Evolutionary conservation across 2,797 vertebrate genomes (phyloP).

Genomic region (Mus spretus): DNA sequence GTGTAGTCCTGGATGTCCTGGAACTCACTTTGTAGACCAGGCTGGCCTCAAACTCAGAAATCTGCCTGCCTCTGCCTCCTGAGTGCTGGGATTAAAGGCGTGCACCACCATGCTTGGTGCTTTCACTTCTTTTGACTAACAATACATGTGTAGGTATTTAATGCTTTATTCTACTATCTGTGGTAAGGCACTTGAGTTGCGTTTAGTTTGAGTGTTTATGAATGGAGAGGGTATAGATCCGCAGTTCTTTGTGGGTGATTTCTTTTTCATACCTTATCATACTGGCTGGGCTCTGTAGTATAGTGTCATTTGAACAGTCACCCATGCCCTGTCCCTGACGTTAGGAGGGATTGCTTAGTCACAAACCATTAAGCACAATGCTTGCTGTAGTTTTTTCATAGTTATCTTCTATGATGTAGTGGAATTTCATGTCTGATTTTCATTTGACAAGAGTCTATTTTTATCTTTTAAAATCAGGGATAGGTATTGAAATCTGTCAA

Average conservation of each 20-base stretch:
- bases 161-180: not conserved
- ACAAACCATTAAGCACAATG: not conserved
- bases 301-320: not conserved
- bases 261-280: not conserved
- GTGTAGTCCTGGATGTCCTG: no score
- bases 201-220: slow-evolving; percentile 24
- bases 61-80: no score
- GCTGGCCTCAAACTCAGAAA: no score
- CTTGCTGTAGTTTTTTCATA: slow-evolving; percentile 34
- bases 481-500: not conserved
- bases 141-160: not conserved
- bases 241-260: not conserved
- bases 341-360: not conserved
- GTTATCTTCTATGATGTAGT: not conserved
- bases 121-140: not conserved
- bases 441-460: slow-evolving; percentile 4
- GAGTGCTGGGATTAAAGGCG: no score
- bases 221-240: not conserved
- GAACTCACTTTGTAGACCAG: no score
- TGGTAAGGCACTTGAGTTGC: not conserved
- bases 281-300: not conserved
- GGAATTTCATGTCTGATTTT: not conserved
- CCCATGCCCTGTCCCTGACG: not conserved
- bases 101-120: no score
- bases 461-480: not conserved